Conservation (phyloP, 2,888 invertebrate species). For the Caenorhabditis angaria region DNA sequence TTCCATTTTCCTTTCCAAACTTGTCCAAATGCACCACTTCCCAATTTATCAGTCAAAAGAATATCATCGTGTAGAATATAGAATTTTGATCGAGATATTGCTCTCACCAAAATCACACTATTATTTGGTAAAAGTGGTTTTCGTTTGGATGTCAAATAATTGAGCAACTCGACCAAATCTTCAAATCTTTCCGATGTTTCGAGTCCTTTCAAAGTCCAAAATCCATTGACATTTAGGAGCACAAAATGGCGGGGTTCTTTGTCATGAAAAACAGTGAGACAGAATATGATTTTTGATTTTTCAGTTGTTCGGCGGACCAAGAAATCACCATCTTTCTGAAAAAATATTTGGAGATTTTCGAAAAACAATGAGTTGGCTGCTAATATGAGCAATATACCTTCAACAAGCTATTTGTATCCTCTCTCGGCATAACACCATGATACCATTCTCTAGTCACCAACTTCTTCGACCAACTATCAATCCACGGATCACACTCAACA, state of each 20-base stretch:
- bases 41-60: constrained; percentile 23
- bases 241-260: constrained; percentile 27
- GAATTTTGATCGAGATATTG: constrained; percentile 41
- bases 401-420: not conserved
- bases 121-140: constrained; percentile 13
- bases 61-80: constrained; percentile 45
- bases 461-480: not conserved
- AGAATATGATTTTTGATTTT: constrained; percentile 18
- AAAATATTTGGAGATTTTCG: too few relatives aligned
- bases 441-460: not conserved
- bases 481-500: too few relatives aligned
- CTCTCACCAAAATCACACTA: constrained; percentile 17
- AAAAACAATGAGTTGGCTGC: too few relatives aligned
- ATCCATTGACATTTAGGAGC: too few relatives aligned
- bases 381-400: not conserved
- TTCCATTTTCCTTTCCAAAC: constrained; percentile 38
- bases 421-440: constrained; percentile 1
- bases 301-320: constrained; percentile 31
- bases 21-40: constrained; percentile 49
- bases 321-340: constrained; percentile 31
- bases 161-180: constrained; percentile 25
- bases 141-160: constrained; percentile 23
- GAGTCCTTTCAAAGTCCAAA: too few relatives aligned
- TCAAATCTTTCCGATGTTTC: constrained; percentile 21
- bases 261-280: constrained; percentile 24